Evolutionary conservation across 2,888 invertebrate species (phyloP).

Genomic region (Pilophorus perplexus): DNA sequence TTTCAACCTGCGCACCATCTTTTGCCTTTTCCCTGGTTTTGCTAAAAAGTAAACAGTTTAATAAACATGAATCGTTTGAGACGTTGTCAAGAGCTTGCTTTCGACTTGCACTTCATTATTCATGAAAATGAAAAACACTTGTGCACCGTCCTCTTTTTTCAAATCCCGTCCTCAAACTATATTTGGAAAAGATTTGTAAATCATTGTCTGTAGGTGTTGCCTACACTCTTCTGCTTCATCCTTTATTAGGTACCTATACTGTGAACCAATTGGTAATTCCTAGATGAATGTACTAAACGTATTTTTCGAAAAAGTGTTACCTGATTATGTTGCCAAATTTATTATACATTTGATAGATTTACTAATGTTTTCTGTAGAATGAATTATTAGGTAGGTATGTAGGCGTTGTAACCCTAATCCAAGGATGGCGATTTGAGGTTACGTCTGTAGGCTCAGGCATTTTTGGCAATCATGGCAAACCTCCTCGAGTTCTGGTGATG

Average conservation of each 20-base stretch:
- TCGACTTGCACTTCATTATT: neutral
- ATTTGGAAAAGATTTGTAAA: too few relatives aligned
- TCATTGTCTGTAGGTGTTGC: too few relatives aligned
- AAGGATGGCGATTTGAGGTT: too few relatives aligned
- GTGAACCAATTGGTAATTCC: neutral
- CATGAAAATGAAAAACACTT: neutral
- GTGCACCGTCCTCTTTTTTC: constrained; percentile 35
- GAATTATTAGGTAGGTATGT: neutral
- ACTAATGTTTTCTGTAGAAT: too few relatives aligned
- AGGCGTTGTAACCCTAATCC: constrained; percentile 2
- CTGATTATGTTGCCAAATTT: constrained; percentile 28
- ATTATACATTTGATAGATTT: neutral
- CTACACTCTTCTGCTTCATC: neutral
- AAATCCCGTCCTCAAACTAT: constrained; percentile 32
- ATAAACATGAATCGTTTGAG: too few relatives aligned
- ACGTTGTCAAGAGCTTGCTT: constrained; percentile 25
- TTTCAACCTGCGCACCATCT: too few relatives aligned
- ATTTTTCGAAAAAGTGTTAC: constrained; percentile 12
- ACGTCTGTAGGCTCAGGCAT: neutral
- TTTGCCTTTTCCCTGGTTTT: too few relatives aligned
- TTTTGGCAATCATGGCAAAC: constrained; percentile 4
- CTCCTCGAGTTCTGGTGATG: too few relatives aligned
- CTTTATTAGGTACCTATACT: neutral
- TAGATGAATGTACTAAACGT: constrained; percentile 12
- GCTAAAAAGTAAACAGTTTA: too few relatives aligned